Base-by-base conservation (phyloP, 1,140 invertebrate species). In the Zaprionus camerounensis region DNA sequence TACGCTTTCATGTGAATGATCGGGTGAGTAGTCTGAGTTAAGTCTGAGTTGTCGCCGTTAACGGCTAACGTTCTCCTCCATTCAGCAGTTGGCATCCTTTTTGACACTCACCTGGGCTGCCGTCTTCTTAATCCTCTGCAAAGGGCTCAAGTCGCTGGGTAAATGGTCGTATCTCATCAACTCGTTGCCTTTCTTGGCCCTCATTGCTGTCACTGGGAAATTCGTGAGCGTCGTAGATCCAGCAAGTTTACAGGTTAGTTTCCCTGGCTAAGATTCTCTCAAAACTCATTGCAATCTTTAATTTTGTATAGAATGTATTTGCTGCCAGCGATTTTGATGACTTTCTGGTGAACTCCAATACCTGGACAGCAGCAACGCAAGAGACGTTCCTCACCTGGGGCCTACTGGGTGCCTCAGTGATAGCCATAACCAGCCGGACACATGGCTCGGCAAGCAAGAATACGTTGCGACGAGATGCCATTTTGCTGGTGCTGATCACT, bases 321-420 rank as follows among this genome's bases (percentile, higher is more conserved):
- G 95, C 95, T 0, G 95, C 96, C 72, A 96, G 96, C 5, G 95
- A 95, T 26, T 97, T 97, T 95, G 94, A 94, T 70, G 97, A 97
- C 92, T 97, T 98, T 93, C 97, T 98, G 85, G 94, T 96, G 11
- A 97, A 97, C 79, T 95, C 95, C 34, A 95, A 97, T 95, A 96
- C 96, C 73, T 98, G 98, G 98, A 94, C 97, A 11, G 96, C 97
- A 1, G 98, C 98, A 1, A 96, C 96, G 1, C 95, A 97, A 88
- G 97, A 98, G 93, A 95, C 96, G 1, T 98, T 98, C 91, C 94
- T 98, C 24, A 98, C 97, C 0, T 98, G 97, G 98, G 97, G 97
- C 11, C 91, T 98, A 1, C 93, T 98, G n/a, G 97, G 97, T 1
- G 96, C 97, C 3, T 97, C 97, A 56, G 94, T 96, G 3, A 58